Percentiles rank a stretch among this genome's conserved stretches.
Conservation (phyloP, 53 echinoderm and acorn worm species). For the Stichopus horrens region DNA sequence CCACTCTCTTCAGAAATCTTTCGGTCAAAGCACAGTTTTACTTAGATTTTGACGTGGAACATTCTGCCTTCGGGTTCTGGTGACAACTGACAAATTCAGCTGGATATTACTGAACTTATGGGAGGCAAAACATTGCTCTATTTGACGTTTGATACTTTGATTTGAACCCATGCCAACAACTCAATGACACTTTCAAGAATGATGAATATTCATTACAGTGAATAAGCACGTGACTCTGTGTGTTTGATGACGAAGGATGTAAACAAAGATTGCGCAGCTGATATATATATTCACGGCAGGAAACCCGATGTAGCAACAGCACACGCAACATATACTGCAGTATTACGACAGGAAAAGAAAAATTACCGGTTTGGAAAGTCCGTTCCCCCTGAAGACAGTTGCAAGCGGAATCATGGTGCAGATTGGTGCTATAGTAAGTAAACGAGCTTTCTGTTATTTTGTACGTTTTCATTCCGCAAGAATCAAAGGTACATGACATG, state of each 20-base stretch:
- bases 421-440: conserved; percentile 32
- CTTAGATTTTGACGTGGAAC: too few relatives aligned
- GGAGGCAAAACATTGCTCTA: background rate
- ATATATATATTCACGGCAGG: background rate
- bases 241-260: conserved; percentile 18
- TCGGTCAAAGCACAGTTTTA: too few relatives aligned
- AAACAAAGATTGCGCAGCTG: conserved; percentile 47
- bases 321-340: too few relatives aligned
- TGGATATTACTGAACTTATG: background rate
- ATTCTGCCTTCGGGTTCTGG: too few relatives aligned
- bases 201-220: conserved; percentile 8
- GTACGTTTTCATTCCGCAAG: background rate
- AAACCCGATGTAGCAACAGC: background rate
- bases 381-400: background rate
- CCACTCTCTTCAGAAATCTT: too few relatives aligned
- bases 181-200: conserved; percentile 32
- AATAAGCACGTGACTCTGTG: conserved; percentile 3
- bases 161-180: conserved; percentile 26
- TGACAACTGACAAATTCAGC: too few relatives aligned
- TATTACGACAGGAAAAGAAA: background rate
- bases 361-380: background rate
- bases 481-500: too few relatives aligned
- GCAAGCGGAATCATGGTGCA: conserved; percentile 7
- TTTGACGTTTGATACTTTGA: background rate
- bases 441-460: background rate